Conservation (phyloP, 2,113 vertebrate genomes). For the Entomyzon cyanotis region DNA sequence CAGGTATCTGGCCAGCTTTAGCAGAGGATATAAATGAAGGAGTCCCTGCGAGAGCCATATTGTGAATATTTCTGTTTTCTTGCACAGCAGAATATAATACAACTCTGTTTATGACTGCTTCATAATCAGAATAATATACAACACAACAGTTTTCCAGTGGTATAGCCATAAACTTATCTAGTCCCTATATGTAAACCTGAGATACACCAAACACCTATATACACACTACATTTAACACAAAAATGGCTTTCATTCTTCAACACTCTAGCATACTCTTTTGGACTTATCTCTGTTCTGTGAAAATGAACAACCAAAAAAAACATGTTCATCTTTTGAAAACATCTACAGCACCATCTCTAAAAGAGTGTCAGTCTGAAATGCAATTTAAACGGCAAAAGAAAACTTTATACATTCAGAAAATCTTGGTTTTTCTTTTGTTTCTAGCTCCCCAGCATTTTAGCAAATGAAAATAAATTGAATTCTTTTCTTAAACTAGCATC, state of each 20-base stretch:
- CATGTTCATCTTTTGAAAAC: rapidly evolving
- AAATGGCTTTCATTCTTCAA: not conserved
- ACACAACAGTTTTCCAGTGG: not conserved
- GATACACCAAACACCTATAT: not conserved
- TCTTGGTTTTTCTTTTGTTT: not conserved
- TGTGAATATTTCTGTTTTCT: not conserved
- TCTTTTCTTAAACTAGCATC: not conserved
- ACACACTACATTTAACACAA: not conserved
- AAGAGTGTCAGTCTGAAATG: not conserved
- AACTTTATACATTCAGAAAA: not conserved
- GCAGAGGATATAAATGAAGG: not conserved
- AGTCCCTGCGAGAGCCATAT: not conserved
- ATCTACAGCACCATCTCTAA: not conserved
- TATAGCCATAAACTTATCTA: not conserved
- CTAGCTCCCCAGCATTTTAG: not conserved
- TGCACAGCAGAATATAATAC: not conserved
- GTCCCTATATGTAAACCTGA: not conserved
- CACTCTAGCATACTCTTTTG: not conserved
- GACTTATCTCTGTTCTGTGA: not conserved
- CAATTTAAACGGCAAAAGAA: not conserved
- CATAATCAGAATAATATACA: not conserved
- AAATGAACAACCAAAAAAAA: not conserved
- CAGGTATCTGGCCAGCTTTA: not conserved
- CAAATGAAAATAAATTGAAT: not conserved
- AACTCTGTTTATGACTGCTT: not conserved